A percentile compares a stretch with the other conserved stretches of the same genome.
These are phyloP conservation scores for Poecilobothrus nobilitatus DNA, from an alignment of 2,888 invertebrate genomes.

Conservation along the genomic window DNA sequence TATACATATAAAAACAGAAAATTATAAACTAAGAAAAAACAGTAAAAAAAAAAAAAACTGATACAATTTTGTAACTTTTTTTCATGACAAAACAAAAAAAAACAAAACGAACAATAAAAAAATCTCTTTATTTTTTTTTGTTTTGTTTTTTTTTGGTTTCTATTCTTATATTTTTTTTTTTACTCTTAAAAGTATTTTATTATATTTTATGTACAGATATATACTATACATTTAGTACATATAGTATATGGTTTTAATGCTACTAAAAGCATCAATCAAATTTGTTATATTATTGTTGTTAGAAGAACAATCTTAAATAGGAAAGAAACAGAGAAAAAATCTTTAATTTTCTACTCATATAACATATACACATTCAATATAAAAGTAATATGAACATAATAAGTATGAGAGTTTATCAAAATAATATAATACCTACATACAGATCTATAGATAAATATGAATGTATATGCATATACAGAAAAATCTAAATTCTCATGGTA, in stretches of 20 bases:
- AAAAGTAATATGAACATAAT: no score
- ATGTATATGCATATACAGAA: no score
- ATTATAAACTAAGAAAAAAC: no score
- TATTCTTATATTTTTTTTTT: no score
- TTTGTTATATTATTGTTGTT: not conserved
- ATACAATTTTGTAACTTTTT: slow-evolving; percentile 3
- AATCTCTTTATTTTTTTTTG: no score
- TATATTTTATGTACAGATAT: no score
- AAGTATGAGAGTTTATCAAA: no score
- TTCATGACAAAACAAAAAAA: not conserved
- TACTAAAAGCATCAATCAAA: slow-evolving; percentile 6
- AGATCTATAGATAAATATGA: no score
- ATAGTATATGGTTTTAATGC: not conserved
- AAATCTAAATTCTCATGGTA: no score
- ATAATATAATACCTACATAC: no score
- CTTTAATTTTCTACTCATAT: not conserved
- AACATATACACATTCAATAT: not conserved
- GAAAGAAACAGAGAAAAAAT: not conserved
- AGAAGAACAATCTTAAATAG: not conserved
- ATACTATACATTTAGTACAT: not conserved
- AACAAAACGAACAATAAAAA: not conserved
- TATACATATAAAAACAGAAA: not conserved
- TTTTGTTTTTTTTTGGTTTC: no score
- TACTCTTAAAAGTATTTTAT: no score
- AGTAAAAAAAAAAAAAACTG: not conserved